Evolutionary conservation across 2,797 vertebrate species (phyloP), one percentile per base, ranked within the genome.

Genomic region (Picus viridis): DNA sequence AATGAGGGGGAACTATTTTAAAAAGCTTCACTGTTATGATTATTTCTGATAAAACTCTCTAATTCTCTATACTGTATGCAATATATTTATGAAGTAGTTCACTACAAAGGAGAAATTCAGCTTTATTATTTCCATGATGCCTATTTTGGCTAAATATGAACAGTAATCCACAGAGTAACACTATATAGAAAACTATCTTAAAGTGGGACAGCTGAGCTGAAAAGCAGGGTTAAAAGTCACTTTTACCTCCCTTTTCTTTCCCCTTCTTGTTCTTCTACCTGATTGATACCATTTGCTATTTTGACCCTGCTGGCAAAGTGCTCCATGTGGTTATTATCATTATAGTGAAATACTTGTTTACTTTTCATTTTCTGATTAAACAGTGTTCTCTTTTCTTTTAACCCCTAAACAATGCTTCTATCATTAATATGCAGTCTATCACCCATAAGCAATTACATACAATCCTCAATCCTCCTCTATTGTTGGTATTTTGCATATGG

Each of bases 351-450:
- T 90, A 86, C 74, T 75, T 94, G 43, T 80, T 90, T 77, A 68
- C 22, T 73, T 93, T 92, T 88, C 22, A 79, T 93, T 88, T 93
- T 65, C 73, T 71, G 32, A 29, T 92, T 89, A 85, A 90, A 56
- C 23, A 82, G 10, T 22, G 12, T 53, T 79, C 32, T 14, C 9
- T 58, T 41, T 81, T 47, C 22, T 86, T 93, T 76, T 83, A 77
- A 64, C 7, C 27, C 30, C 54, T 61, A 58, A 59, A 29, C 2
- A 65, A n/a, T 78, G 12, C 19, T 65, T 12, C n/a, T 56, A 10
- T 61, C 49, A 49, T 22, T 49, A 49, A 49, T 23, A 49, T 47
- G 56, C 43, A 56, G 10, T 74, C 65, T 63, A 36, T 74, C 29
- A 18, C 12, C 23, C 3, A 4, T 36, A 32, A 24, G 29, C 27